phyloP scores from a whole-genome alignment of 2,113 vertebrate species.

The Cepphus grylle region DNA sequence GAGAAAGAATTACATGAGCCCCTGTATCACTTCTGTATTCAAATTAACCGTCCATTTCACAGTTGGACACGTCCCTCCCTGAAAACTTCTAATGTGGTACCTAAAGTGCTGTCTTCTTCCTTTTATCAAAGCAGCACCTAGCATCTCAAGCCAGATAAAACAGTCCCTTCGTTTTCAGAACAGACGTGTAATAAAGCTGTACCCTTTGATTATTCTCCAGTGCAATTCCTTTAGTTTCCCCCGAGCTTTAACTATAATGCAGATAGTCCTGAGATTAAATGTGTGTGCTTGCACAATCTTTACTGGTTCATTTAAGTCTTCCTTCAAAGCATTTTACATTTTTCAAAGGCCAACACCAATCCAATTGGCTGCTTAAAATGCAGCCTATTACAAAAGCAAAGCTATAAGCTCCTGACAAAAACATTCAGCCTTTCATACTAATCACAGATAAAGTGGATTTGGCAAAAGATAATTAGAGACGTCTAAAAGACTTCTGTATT shows the following conservation, averaged over 20 bases:
- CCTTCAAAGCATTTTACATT: slow-evolving; percentile 61
- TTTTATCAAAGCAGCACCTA: slow-evolving; percentile 14
- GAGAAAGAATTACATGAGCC: background rate
- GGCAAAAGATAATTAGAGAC: slow-evolving; percentile 52
- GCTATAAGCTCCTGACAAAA: slow-evolving; percentile 64
- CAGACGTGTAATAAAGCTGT: slow-evolving; percentile 9
- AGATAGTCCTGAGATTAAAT: slow-evolving; percentile 47
- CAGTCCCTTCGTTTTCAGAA: background rate
- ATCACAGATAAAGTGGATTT: slow-evolving; percentile 61
- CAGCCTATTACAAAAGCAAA: slow-evolving; percentile 57
- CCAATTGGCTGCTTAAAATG: slow-evolving; percentile 59
- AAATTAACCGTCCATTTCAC: background rate
- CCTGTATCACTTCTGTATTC: background rate
- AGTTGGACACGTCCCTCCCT: background rate
- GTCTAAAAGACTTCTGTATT: slow-evolving; percentile 25
- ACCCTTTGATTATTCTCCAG: slow-evolving; percentile 42
- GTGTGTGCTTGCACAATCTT: slow-evolving; percentile 30
- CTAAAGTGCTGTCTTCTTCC: background rate
- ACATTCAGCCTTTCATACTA: slow-evolving; percentile 60
- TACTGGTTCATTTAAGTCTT: slow-evolving; percentile 50
- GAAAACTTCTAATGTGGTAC: background rate
- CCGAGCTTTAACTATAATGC: slow-evolving; percentile 31
- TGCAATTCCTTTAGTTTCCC: slow-evolving; percentile 24
- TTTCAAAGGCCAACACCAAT: slow-evolving; percentile 51
- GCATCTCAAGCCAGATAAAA: background rate